Evolutionary conservation across 1,140 invertebrate genomes (phyloP), one percentile per base, ranked within the genome.

Genomic region (Drosophila pachea): DNA sequence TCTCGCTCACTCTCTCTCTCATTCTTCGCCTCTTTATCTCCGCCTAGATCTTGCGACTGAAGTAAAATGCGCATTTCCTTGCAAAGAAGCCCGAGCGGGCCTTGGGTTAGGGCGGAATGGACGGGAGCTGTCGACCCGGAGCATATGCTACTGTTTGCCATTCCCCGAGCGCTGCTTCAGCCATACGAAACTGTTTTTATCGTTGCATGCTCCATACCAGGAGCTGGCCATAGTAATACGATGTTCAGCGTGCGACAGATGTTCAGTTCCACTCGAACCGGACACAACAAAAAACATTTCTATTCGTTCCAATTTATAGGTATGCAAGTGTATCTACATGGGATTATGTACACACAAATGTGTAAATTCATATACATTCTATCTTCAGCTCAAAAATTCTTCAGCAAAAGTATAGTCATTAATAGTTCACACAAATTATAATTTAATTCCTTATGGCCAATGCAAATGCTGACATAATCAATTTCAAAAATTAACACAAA

Each of bases 11-110:
- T 12, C 38, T 1, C 22, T 22, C 22, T 22, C 11, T 60, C 45
- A 11, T 8, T 42, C 55, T 32, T 69, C 22, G 12, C 16, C 42
- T 11, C 11, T 43, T 67, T 74, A 83, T 83, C 68, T 65, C 29
- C 36, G 59, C 59, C 62, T 67, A 74, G 71, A 81, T 81, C 78
- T 82, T 54, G 14, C 14, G 52, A 54, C 59, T 63, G 61, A 82
- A 73, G 64, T 65, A 74, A 65, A 83, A 83, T 82, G 77, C 71
- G 67, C 74, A 75, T 76, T 64, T 73, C 73, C 78, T 82, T 81
- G 77, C 68, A 73, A 32, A 49, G 77, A 73, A 68, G 31, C 43
- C 58, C 49, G 47, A 52, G 7, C 56, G 35, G 29, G 43, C 33
- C 42, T 12, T 12, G 33, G 45, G 14, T 56, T 56, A n/a, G n/a